phyloP scores from a whole-genome alignment of 2,113 vertebrate genomes.

The Onychostruthus taczanowskii region DNA sequence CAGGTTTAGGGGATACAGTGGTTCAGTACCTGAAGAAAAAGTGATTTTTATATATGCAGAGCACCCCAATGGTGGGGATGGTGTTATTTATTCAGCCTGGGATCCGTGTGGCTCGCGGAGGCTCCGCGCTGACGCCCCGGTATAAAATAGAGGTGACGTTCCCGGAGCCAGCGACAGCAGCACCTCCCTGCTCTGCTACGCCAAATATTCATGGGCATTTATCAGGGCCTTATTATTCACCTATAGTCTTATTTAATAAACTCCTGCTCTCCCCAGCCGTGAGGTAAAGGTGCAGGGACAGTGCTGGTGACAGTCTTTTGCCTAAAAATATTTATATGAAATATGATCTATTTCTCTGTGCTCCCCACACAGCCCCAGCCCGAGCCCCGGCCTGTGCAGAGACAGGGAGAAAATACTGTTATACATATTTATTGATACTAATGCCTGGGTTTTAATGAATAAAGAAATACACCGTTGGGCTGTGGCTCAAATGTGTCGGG shows the following conservation, averaged over 20 bases:
- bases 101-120: neutral
- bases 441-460: slow-evolving; percentile 65
- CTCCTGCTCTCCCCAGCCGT: neutral
- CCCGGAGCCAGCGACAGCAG: neutral
- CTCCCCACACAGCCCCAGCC: neutral
- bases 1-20: slow-evolving; percentile 27
- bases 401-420: slow-evolving; percentile 23
- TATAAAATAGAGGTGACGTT: neutral
- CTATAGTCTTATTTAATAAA: neutral
- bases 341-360: neutral
- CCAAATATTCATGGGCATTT: neutral
- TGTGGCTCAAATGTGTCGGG: slow-evolving; percentile 62
- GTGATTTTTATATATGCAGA: slow-evolving; percentile 27
- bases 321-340: neutral
- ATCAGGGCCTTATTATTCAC: slow-evolving; percentile 4
- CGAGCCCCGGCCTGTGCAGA: neutral
- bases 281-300: neutral
- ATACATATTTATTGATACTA: slow-evolving; percentile 67
- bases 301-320: neutral
- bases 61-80: neutral
- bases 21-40: slow-evolving; percentile 28
- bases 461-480: slow-evolving; percentile 63
- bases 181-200: neutral
- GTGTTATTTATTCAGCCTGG: neutral
- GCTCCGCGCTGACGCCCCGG: neutral